phyloP scores from a whole-genome alignment of 2,888 invertebrate genomes.

The Netelia melanura region DNA sequence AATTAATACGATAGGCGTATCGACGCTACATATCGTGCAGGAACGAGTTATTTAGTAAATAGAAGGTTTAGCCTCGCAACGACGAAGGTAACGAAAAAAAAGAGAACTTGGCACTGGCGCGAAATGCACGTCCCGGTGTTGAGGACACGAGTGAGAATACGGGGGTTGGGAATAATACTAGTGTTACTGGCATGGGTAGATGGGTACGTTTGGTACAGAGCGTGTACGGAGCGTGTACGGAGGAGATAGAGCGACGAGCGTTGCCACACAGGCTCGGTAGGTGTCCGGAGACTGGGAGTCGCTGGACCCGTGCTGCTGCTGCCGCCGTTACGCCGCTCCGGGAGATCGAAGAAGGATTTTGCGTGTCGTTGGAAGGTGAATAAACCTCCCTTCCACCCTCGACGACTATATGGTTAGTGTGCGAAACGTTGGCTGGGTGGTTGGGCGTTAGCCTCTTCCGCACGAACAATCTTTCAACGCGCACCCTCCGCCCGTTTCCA shows the following conservation, averaged over 20 bases:
- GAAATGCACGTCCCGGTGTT: conserved; percentile 25
- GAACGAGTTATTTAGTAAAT: neutral
- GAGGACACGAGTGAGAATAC: conserved; percentile 19
- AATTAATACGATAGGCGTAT: neutral
- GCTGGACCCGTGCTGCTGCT: conserved; percentile 59
- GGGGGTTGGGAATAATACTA: neutral
- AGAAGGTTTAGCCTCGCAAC: neutral
- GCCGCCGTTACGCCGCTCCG: conserved; percentile 31
- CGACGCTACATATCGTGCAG: neutral
- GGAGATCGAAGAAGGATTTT: conserved; percentile 63
- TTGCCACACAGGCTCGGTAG: conserved; percentile 47
- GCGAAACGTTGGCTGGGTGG: conserved; percentile 63
- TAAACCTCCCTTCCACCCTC: neutral
- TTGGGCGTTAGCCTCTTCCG: conserved; percentile 80
- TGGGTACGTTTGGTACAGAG: neutral
- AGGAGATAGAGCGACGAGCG: conserved; percentile 6
- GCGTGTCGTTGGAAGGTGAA: conserved; percentile 25
- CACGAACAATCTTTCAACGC: conserved; percentile 70
- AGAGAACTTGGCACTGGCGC: neutral
- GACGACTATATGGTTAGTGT: conserved; percentile 14
- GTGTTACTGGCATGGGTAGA: neutral
- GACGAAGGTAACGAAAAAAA: neutral
- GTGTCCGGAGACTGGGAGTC: conserved; percentile 61
- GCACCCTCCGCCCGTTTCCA: conserved; percentile 67
- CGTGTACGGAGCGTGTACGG: neutral